phyloP scores from a whole-genome alignment of 1,140 invertebrate genomes.

The Pararge aegeria region DNA sequence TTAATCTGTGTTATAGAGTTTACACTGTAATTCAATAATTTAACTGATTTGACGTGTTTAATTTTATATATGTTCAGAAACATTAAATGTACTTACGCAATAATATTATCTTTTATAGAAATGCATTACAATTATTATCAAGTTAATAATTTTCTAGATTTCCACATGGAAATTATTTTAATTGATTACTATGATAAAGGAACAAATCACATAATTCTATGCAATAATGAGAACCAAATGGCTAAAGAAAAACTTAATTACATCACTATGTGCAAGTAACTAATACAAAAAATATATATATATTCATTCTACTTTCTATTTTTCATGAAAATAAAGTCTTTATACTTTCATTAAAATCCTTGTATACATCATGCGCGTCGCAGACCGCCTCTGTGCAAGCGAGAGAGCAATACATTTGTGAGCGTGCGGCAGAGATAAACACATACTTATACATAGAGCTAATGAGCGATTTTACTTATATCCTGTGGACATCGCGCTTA shows the following conservation, averaged over 20 bases:
- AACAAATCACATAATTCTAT: slow-evolving; percentile 61
- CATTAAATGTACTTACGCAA: slow-evolving; percentile 26
- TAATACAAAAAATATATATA: slow-evolving; percentile 35
- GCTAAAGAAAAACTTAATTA: slow-evolving; percentile 43
- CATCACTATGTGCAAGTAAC: slow-evolving; percentile 58
- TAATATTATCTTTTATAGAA: slow-evolving; percentile 24
- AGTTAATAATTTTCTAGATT: slow-evolving; percentile 33
- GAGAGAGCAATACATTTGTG: neutral
- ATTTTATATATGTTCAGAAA: slow-evolving; percentile 11
- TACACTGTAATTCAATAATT: neutral
- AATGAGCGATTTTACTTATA: too few species aligned
- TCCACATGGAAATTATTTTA: slow-evolving; percentile 50
- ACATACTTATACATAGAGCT: too few species aligned
- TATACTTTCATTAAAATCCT: slow-evolving; percentile 52
- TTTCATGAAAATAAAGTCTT: slow-evolving; percentile 52
- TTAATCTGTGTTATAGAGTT: too few species aligned
- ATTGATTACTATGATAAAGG: slow-evolving; percentile 53
- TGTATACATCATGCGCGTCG: slow-evolving; percentile 6
- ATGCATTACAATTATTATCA: slow-evolving; percentile 24
- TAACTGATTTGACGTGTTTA: neutral
- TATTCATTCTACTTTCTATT: slow-evolving; percentile 39
- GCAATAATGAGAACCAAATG: slow-evolving; percentile 23
- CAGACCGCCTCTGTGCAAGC: neutral
- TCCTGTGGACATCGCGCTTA: too few species aligned
- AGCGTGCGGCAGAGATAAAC: neutral